phyloP scores from a whole-genome alignment of 1,140 invertebrate species.

The Gryon sp. region DNA sequence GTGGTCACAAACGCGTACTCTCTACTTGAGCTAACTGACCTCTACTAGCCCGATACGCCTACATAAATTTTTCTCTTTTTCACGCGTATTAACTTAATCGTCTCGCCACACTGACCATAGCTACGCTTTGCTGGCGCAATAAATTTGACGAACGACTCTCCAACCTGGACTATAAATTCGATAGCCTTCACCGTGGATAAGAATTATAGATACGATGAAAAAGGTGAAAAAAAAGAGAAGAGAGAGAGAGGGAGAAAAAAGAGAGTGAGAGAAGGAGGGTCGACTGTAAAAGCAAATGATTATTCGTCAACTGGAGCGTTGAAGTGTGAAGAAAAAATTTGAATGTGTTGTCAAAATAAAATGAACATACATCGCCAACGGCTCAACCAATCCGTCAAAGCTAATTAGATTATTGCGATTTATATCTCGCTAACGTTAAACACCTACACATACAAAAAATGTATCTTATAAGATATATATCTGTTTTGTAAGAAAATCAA shows the following conservation, averaged over 20 bases:
- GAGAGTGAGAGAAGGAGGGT: too few relatives aligned
- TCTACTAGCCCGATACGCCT: constrained; percentile 57
- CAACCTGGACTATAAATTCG: constrained; percentile 64
- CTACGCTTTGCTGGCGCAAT: constrained; percentile 55
- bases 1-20: constrained; percentile 43
- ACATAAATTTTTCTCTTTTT: constrained; percentile 66
- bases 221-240: constrained; percentile 13
- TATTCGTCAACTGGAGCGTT: constrained; percentile 26
- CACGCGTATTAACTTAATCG: constrained; percentile 66
- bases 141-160: constrained; percentile 65
- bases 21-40: constrained; percentile 62
- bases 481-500: too few relatives aligned
- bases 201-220: constrained; percentile 61
- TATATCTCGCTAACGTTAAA: too few relatives aligned
- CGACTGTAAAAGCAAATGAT: constrained; percentile 27
- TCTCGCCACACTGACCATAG: constrained; percentile 58
- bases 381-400: too few relatives aligned
- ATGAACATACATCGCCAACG: too few relatives aligned
- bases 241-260: constrained; percentile 6
- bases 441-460: too few relatives aligned
- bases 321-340: background rate
- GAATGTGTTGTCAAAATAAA: too few relatives aligned
- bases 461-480: too few relatives aligned
- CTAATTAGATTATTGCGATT: too few relatives aligned
- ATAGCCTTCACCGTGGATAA: constrained; percentile 63